Base-by-base conservation (phyloP, 35 echinoderm and acorn worm species). In the Lytechinus pictus region DNA sequence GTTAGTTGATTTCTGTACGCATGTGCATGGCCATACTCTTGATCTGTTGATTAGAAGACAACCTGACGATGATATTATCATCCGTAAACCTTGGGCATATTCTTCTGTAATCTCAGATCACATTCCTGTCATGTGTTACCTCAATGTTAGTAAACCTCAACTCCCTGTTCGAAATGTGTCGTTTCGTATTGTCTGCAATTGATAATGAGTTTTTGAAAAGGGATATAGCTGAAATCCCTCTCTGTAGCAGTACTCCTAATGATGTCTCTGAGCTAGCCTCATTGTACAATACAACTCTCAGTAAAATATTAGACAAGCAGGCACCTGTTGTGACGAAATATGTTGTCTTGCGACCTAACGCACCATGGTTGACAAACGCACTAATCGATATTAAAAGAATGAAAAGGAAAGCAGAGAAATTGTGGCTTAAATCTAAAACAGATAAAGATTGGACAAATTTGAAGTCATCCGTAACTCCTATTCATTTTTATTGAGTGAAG, bases 131-230 rank as follows among this genome's bases (percentile, higher is more conserved):
- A 94, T 94, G 92, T 94, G 92, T 61, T 94, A 57, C 54, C 52
- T 94, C 10, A 94, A 94, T 94, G 13, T 28, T 57, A 57, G 92
- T 55, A 60, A 57, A 60, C 12, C 53, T 94, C 92, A 57, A 24
- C 52, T 94, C 60, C 92, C 92, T 14, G 57, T 60, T 8, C 56
- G 60, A 44, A 21, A 94, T 3, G 52, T 94, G 56, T 94, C 92
- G 60, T 94, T 55, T 94, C 92, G 92, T 21, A 94, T 54, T 94
- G 60, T 94, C 92, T 94, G 92, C 54, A 94, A 94, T 94, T 54
- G 60, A 94, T 94, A 54, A 10, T 94, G 92, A 94, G 33, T 27
- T 94, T 2, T 57, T 94, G 3, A 55, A 55, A 10, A 55, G 60
- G 21, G 92, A 94, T 57, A 57, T 94, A 52, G 54, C 52, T 94